These are phyloP conservation scores for Teleiodes luculella DNA, from an alignment of 2,888 invertebrate genomes.

Conservation along the genomic window DNA sequence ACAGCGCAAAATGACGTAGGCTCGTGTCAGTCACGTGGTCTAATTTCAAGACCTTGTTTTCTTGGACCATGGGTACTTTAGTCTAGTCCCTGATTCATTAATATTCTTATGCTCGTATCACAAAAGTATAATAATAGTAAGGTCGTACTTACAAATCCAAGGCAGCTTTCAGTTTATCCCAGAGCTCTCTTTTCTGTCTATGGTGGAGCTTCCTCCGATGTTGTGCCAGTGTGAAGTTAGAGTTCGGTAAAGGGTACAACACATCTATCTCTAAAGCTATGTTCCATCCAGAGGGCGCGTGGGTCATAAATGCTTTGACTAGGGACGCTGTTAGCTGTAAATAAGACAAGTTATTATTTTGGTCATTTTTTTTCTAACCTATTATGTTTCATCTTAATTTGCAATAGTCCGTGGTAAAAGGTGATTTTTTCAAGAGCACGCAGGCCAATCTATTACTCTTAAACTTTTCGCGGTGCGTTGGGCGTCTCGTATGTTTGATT, in stretches of 20 bases:
- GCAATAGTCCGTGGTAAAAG: no score
- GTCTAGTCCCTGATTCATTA: no score
- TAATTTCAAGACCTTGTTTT: no score
- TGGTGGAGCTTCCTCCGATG: conserved; percentile 55
- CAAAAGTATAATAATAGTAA: no score
- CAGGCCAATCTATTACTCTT: no score
- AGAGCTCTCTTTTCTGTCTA: conserved; percentile 75
- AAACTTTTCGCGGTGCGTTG: no score
- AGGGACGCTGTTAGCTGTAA: conserved; percentile 74
- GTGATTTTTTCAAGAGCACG: no score
- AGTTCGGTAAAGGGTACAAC: conserved; percentile 73
- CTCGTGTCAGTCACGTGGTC: no score
- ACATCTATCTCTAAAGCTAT: conserved; percentile 78
- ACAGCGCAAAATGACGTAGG: no score
- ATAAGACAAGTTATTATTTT: neutral
- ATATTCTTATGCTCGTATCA: no score
- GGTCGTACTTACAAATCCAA: conserved; percentile 66
- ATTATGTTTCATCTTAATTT: neutral
- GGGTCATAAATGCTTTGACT: conserved; percentile 78
- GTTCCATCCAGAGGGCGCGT: conserved; percentile 78
- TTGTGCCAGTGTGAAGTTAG: conserved; percentile 48
- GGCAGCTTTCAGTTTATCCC: conserved; percentile 61
- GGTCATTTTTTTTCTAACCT: neutral
- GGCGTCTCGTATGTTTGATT: no score
- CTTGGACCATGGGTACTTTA: no score